Conservation (phyloP, 2,797 vertebrate genomes). For the Sebastiscus albofasciatus region DNA sequence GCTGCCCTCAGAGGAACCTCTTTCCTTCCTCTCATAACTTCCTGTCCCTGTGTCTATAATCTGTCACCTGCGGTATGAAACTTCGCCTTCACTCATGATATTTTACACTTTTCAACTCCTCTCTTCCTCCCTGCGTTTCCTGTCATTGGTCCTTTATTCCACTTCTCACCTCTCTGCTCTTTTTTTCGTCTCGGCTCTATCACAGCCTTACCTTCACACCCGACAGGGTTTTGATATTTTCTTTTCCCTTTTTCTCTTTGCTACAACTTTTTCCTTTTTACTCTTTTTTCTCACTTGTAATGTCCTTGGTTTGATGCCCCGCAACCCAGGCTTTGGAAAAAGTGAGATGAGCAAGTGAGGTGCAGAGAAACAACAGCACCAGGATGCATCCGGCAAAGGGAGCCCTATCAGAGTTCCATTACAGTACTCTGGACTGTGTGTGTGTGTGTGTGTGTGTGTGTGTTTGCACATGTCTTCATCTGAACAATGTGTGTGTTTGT, state of each 20-base stretch:
- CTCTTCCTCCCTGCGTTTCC: neutral
- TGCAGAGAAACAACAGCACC: slow-evolving; percentile 59
- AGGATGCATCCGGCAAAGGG: slow-evolving; percentile 44
- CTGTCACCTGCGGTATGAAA: slow-evolving; percentile 43
- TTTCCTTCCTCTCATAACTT: slow-evolving; percentile 20
- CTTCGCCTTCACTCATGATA: slow-evolving; percentile 26
- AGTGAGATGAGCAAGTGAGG: slow-evolving; percentile 43
- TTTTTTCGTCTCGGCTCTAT: slow-evolving; percentile 30
- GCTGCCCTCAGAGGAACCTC: slow-evolving; percentile 13
- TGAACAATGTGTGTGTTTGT: neutral
- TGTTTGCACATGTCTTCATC: neutral
- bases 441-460: slow-evolving; percentile 14
- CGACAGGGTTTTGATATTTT: slow-evolving; percentile 47
- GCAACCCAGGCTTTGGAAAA: slow-evolving; percentile 6
- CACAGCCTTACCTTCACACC: slow-evolving; percentile 46
- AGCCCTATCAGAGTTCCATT: slow-evolving; percentile 50
- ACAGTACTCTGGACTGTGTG: slow-evolving; percentile 11
- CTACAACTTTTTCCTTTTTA: neutral
- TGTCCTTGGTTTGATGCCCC: slow-evolving; percentile 66
- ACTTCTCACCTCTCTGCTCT: slow-evolving; percentile 54
- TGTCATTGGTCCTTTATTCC: slow-evolving; percentile 26
- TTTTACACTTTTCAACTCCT: slow-evolving; percentile 45
- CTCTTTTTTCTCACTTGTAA: slow-evolving; percentile 39
- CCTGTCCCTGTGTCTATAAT: slow-evolving; percentile 23
- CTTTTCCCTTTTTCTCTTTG: slow-evolving; percentile 29